These are phyloP conservation scores for Lutraria lutraria DNA, from an alignment of 2,888 invertebrate species.

Conservation along the genomic window DNA sequence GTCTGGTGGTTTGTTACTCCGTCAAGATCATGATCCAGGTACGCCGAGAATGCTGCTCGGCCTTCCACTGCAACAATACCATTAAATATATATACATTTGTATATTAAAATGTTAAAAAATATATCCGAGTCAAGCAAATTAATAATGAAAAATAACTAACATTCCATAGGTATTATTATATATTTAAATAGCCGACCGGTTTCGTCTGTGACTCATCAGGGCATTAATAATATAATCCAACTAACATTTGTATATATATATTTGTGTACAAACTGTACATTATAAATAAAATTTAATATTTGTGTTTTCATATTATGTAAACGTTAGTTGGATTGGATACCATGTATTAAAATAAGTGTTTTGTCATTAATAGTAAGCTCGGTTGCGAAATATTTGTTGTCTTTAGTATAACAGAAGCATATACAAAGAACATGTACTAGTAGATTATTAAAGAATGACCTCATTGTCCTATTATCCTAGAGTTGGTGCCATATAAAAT, in stretches of 20 bases:
- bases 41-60: conserved; percentile 31
- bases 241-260: no score
- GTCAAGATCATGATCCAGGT: conserved; percentile 43
- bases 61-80: background rate
- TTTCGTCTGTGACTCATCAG: no score
- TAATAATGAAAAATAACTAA: background rate
- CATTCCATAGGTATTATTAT: no score
- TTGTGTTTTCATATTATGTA: no score
- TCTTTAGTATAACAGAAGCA: background rate
- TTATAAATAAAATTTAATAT: background rate
- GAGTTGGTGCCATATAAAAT: background rate
- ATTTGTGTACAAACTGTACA: background rate
- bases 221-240: no score
- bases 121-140: background rate
- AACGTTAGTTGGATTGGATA: background rate
- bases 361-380: background rate
- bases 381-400: background rate
- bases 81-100: background rate
- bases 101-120: background rate
- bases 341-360: background rate
- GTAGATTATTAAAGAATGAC: background rate
- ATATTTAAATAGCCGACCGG: no score
- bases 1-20: conserved; percentile 20
- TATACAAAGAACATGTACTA: no score
- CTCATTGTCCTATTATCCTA: background rate